Evolutionary conservation across 2,797 vertebrate species (phyloP).

Genomic region (Intellagama lesueurii): DNA sequence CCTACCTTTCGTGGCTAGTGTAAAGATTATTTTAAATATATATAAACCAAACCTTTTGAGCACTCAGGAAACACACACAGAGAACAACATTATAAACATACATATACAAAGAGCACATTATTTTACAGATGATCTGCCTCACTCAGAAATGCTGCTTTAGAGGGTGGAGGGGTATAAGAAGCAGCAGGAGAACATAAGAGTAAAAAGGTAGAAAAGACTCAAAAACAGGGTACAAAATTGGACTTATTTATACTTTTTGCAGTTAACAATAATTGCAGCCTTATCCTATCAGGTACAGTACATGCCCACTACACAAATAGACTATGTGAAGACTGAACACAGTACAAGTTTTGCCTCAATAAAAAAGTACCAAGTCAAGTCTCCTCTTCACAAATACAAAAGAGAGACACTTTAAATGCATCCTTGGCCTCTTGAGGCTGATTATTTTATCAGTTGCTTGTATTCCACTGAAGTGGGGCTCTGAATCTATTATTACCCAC

Average conservation of each 20-base stretch:
- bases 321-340: constrained; percentile 35
- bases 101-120: not conserved
- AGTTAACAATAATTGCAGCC: not conserved
- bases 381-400: constrained; percentile 16
- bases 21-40: not conserved
- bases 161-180: constrained; percentile 44
- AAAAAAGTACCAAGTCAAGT: constrained; percentile 44
- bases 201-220: not conserved
- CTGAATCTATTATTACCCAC: constrained; percentile 17
- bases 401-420: too few species aligned
- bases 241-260: constrained; percentile 24
- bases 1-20: not conserved
- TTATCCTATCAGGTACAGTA: too few species aligned
- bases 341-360: constrained; percentile 35
- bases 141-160: constrained; percentile 49
- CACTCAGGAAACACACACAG: not conserved
- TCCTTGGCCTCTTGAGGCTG: constrained; percentile 4
- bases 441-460: constrained; percentile 29
- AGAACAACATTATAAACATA: too few species aligned
- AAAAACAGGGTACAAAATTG: constrained; percentile 47
- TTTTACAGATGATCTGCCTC: not conserved
- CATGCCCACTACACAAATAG: too few species aligned
- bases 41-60: not conserved
- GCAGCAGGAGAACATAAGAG: constrained; percentile 15
- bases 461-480: constrained; percentile 25